Evolutionary conservation across 2,888 invertebrate genomes (phyloP).

Genomic region (Chamaedrilus cognettii): DNA sequence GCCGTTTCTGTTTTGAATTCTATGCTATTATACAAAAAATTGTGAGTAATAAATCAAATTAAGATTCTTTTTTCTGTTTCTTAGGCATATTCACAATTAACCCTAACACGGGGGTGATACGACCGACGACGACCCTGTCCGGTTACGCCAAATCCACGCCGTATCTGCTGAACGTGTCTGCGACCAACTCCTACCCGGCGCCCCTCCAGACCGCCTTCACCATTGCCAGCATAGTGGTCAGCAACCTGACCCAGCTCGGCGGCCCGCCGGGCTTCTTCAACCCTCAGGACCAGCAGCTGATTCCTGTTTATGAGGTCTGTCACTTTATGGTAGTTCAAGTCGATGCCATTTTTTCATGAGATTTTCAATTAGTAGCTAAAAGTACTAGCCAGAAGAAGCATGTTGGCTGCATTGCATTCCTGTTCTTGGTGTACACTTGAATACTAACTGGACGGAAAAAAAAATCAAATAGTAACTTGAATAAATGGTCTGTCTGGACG

Average conservation of each 20-base stretch:
- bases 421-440: too few relatives aligned
- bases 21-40: too few relatives aligned
- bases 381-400: too few relatives aligned
- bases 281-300: neutral
- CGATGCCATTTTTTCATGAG: too few relatives aligned
- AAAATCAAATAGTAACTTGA: too few relatives aligned
- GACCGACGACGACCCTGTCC: neutral
- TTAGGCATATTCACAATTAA: neutral
- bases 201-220: neutral
- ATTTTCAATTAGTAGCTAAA: too few relatives aligned
- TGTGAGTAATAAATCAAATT: too few relatives aligned
- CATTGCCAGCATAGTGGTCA: neutral
- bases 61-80: neutral
- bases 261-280: neutral
- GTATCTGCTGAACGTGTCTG: neutral
- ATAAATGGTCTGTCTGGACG: too few relatives aligned
- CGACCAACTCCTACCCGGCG: neutral
- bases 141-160: neutral
- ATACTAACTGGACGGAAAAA: too few relatives aligned
- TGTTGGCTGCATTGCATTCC: too few relatives aligned
- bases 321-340: too few relatives aligned
- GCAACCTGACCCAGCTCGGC: neutral
- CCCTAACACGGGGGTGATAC: neutral
- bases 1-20: too few relatives aligned
- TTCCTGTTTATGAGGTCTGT: neutral